A percentile compares a stretch with the other conserved stretches of the same genome.
Conservation (phyloP, 1,140 invertebrate genomes). For the Diachasmimorpha longicaudata region DNA sequence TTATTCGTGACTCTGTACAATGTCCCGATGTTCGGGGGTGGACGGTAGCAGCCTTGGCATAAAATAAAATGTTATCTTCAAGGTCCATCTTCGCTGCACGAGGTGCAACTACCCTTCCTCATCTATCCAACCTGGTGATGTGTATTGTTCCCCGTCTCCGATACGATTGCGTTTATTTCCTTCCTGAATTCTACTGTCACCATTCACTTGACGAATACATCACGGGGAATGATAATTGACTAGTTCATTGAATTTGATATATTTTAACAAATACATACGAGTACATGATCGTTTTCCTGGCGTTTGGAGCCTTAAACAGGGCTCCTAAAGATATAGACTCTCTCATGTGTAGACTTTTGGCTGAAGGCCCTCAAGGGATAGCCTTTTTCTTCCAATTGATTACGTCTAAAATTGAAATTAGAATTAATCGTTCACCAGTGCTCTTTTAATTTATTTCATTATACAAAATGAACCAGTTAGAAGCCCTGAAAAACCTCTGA, state of each 20-base stretch:
- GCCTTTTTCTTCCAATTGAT: too few relatives aligned
- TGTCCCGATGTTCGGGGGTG: conserved; percentile 28
- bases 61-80: conserved; percentile 37
- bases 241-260: background rate
- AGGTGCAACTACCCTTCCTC: conserved; percentile 22
- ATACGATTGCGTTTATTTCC: conserved; percentile 17
- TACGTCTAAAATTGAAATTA: too few relatives aligned
- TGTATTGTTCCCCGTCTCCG: background rate
- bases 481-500: too few relatives aligned
- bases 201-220: conserved; percentile 4
- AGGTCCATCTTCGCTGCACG: conserved; percentile 32
- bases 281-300: too few relatives aligned
- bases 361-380: too few relatives aligned
- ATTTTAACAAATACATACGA: too few relatives aligned
- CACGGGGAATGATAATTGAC: background rate
- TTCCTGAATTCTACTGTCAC: conserved; percentile 2
- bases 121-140: conserved; percentile 2
- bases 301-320: too few relatives aligned
- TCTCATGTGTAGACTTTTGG: too few relatives aligned
- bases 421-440: too few relatives aligned
- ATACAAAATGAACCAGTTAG: too few relatives aligned
- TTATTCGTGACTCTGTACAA: conserved; percentile 36
- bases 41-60: conserved; percentile 34
- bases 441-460: too few relatives aligned
- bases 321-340: too few relatives aligned